Conservation (phyloP, 1,140 invertebrate species). For the Atopsyche davidsoni region DNA sequence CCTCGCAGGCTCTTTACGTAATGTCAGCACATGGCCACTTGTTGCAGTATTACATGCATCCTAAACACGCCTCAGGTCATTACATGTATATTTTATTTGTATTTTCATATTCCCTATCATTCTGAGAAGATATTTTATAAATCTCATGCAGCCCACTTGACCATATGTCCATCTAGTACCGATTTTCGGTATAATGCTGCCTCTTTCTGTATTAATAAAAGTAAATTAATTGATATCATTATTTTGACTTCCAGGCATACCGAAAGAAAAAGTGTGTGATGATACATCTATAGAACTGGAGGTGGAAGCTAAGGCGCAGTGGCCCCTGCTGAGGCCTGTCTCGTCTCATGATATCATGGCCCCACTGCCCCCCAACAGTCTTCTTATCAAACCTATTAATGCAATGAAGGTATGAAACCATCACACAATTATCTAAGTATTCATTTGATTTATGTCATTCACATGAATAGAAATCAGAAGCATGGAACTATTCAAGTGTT, state of each 20-base stretch:
- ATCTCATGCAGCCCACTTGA: too few relatives aligned
- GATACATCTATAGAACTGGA: constrained; percentile 83
- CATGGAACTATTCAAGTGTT: too few relatives aligned
- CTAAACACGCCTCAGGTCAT: constrained; percentile 60
- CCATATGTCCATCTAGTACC: too few relatives aligned
- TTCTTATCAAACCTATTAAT: constrained; percentile 34
- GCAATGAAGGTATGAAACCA: constrained; percentile 35
- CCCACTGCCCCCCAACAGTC: constrained; percentile 56
- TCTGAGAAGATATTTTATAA: too few relatives aligned
- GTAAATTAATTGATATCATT: too few relatives aligned
- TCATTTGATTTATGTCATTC: too few relatives aligned
- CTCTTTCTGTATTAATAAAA: constrained; percentile 6
- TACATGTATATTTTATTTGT: constrained; percentile 16
- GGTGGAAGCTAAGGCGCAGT: constrained; percentile 82
- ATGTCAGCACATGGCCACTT: constrained; percentile 83
- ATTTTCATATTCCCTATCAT: too few relatives aligned
- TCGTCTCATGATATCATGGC: constrained; percentile 63
- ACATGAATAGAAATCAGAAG: too few relatives aligned
- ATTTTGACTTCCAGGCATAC: constrained; percentile 58
- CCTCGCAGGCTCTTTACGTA: constrained; percentile 82
- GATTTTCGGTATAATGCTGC: constrained; percentile 13
- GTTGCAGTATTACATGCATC: constrained; percentile 87
- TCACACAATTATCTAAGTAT: too few relatives aligned
- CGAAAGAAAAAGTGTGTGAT: constrained; percentile 85
- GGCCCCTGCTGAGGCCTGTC: constrained; percentile 70